Percentiles rank a stretch among this genome's conserved stretches.
These are phyloP conservation scores for Pilophorus perplexus DNA, from an alignment of 2,888 invertebrate species.

Conservation along the genomic window DNA sequence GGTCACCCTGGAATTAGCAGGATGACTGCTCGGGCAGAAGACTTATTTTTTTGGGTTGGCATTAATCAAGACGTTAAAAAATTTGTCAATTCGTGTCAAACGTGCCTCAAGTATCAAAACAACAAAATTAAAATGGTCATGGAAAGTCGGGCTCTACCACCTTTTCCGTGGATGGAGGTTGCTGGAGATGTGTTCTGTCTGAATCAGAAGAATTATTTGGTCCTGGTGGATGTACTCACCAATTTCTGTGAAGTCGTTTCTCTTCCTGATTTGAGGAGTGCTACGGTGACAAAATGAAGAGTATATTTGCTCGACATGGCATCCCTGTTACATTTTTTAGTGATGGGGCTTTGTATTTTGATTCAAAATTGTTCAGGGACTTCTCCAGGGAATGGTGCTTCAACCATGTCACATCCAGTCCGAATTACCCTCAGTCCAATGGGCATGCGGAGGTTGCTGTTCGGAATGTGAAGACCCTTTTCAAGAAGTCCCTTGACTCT, in stretches of 20 bases:
- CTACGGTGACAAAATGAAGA: slow-evolving; percentile 35
- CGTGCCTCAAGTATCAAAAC: background rate
- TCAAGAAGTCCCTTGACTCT: slow-evolving; percentile 11
- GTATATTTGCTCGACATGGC: slow-evolving; percentile 35
- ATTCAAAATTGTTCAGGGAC: no score
- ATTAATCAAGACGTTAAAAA: slow-evolving; percentile 14
- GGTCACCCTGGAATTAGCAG: no score
- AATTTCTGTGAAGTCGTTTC: background rate
- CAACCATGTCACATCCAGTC: slow-evolving; percentile 13
- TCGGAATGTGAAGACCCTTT: slow-evolving; percentile 13
- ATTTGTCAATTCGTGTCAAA: slow-evolving; percentile 1
- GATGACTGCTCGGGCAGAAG: no score
- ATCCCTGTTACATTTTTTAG: slow-evolving; percentile 20
- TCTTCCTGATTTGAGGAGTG: slow-evolving; percentile 3
- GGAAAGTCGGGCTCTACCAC: background rate
- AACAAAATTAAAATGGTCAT: background rate
- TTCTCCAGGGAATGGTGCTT: slow-evolving; percentile 6
- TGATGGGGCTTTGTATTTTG: no score
- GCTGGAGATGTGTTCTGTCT: background rate
- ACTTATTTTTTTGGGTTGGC: slow-evolving; percentile 7
- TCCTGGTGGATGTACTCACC: background rate
- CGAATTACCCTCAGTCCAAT: slow-evolving; percentile 27
- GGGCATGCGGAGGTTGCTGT: slow-evolving; percentile 28
- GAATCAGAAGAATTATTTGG: background rate
- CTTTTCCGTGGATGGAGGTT: slow-evolving; percentile 19